phyloP scores from a whole-genome alignment of 2,888 invertebrate species.

The Pterostichus niger region DNA sequence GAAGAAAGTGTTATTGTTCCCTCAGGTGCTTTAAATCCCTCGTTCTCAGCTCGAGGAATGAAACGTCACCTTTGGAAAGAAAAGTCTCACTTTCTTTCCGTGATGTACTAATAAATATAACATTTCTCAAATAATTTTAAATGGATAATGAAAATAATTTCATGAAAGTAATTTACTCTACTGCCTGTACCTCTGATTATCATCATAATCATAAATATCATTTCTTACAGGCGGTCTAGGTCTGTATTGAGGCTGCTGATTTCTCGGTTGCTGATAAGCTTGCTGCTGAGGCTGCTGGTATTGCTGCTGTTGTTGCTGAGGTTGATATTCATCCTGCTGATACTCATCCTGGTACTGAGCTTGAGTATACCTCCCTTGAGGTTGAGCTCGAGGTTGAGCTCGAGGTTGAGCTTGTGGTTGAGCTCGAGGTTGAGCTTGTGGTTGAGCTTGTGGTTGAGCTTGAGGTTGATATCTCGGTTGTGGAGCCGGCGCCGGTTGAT shows the following conservation, averaged over 20 bases:
- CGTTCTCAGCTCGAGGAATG: no score
- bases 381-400: conserved; percentile 25
- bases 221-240: conserved; percentile 37
- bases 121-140: not conserved
- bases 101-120: no score
- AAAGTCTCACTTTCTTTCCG: no score
- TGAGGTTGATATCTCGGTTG: conserved; percentile 68
- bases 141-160: not conserved
- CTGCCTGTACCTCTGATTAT: conserved; percentile 24
- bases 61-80: no score
- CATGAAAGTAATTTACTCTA: not conserved
- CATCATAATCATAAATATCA: conserved; percentile 59
- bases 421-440: conserved; percentile 69
- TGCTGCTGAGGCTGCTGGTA: conserved; percentile 68
- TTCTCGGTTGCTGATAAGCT: conserved; percentile 66
- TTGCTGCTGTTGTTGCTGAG: conserved; percentile 62
- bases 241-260: conserved; percentile 61
- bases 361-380: conserved; percentile 53
- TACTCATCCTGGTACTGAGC: conserved; percentile 64
- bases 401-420: conserved; percentile 44
- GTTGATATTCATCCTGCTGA: conserved; percentile 65
- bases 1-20: no score
- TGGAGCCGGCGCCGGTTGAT: conserved; percentile 17
- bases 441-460: conserved; percentile 68
- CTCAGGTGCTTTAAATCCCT: no score